Evolutionary conservation across 2,888 invertebrate species (phyloP), one percentile per base, ranked within the genome.

Genomic region (Hirtodrosophila duncani): DNA sequence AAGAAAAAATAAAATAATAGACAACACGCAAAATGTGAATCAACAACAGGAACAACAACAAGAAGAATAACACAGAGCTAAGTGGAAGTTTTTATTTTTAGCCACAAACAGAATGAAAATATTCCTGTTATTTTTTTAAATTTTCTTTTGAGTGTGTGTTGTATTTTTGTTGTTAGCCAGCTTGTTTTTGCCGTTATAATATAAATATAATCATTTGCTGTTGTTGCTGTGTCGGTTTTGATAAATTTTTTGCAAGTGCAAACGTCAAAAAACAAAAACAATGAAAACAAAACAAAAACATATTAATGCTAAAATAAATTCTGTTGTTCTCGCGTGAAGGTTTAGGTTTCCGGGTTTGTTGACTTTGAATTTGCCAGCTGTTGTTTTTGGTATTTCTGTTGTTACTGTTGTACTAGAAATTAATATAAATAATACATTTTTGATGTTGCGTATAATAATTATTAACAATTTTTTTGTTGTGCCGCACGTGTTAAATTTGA

Each of bases 311-410:
- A 59, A 65, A 65, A 66, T 67, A 70, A 46, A 24, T 60, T 50
- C 58, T 63, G 68, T 71, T 81, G 70, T 81, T 72, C 66, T 66
- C 20, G 45, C n/a, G n/a, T n/a, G n/a, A n/a, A n/a, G n/a, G 30
- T 51, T 34, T 49, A 67, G 57, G 60, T 70, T 82, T 82, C 82
- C 82, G 83, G 82, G 83, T 81, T 83, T 81, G 77, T 79, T 79
- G 82, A 82, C 82, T 72, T 63, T 79, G 82, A 82, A 81, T 72
- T 63, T 67, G 49, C 36, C 56, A 53, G 49, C 43, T 60, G 48
- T 44, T 29, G 10, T 24, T 42, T 27, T 33, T n/a, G 13, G 27
- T 23, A 36, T 10, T 39, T 31, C 9, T 41, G 49, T 51, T 48
- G 6, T 50, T 56, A 27, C 59, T 55, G 30, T 41, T 53, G 14